Conservation (phyloP, 2,888 invertebrate species). For the Dorcus hopei region DNA sequence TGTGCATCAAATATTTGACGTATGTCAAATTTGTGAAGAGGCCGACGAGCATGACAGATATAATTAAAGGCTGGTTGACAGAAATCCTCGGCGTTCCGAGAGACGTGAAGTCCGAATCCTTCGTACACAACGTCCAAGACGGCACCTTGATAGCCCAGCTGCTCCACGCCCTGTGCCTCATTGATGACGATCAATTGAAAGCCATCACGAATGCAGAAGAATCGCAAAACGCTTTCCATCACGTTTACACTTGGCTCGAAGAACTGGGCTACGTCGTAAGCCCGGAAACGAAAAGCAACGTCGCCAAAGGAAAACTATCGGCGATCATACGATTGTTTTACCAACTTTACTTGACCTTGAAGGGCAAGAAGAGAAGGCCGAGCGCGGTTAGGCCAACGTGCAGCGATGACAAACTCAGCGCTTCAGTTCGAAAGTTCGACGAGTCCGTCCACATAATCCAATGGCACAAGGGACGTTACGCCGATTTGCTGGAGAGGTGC, state of each 20-base stretch:
- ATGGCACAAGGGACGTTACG: constrained; percentile 57
- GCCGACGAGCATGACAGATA: constrained; percentile 20
- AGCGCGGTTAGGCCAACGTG: constrained; percentile 37
- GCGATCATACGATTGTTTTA: constrained; percentile 58
- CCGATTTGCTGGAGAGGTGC: constrained; percentile 49
- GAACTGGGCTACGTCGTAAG: constrained; percentile 50
- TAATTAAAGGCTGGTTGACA: constrained; percentile 60
- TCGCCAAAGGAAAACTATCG: constrained; percentile 54
- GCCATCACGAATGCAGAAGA: constrained; percentile 45
- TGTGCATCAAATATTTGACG: too few species aligned
- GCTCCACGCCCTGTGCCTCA: constrained; percentile 58
- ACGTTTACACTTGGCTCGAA: constrained; percentile 56
- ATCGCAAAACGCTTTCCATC: constrained; percentile 38
- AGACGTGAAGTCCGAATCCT: constrained; percentile 54
- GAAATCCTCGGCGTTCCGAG: constrained; percentile 55
- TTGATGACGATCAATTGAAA: constrained; percentile 55
- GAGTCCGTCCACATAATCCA: constrained; percentile 52
- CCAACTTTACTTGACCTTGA: constrained; percentile 59
- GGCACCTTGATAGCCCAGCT: constrained; percentile 57
- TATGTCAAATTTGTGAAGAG: too few species aligned
- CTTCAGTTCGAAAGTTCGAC: constrained; percentile 10
- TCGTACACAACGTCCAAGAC: constrained; percentile 57
- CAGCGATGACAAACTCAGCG: constrained; percentile 6
- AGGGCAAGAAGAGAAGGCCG: constrained; percentile 51
- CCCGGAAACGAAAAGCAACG: constrained; percentile 50